Percentiles rank a stretch among this genome's conserved stretches.
These are phyloP conservation scores for Gadopsis bispinosus DNA, from an alignment of 2,797 vertebrate species.

Conservation along the genomic window DNA sequence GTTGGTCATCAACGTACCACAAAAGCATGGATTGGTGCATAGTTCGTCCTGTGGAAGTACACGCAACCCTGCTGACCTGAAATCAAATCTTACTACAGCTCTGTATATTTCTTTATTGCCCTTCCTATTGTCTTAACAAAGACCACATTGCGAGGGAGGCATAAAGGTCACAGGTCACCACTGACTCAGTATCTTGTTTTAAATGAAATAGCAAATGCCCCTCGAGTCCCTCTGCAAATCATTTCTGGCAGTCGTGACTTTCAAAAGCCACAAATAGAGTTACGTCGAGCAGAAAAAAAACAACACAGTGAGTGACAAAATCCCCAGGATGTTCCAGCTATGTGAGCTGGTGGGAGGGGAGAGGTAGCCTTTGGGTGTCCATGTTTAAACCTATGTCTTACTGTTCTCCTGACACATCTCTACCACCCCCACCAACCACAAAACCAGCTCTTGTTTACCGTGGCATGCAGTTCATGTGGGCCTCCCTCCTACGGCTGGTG, in stretches of 20 bases:
- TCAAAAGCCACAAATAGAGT: constrained; percentile 60
- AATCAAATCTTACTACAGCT: constrained; percentile 8
- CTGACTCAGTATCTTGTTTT: constrained; percentile 31
- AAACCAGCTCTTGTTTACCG: constrained; percentile 71
- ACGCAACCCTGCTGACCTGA: constrained; percentile 4
- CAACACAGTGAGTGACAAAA: constrained; percentile 63
- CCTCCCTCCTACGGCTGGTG: constrained; percentile 39
- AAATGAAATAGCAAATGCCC: constrained; percentile 23
- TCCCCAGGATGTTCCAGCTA: constrained; percentile 51
- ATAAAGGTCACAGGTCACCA: constrained; percentile 1
- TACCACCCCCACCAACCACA: neutral
- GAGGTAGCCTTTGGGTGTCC: constrained; percentile 16
- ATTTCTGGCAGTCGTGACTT: constrained; percentile 41
- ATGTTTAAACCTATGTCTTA: constrained; percentile 20
- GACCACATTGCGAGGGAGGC: constrained; percentile 2
- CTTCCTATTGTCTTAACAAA: constrained; percentile 12
- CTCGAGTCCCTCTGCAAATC: constrained; percentile 28
- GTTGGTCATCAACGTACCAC: constrained; percentile 38
- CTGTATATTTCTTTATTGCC: constrained; percentile 12
- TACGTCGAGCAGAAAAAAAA: constrained; percentile 48
- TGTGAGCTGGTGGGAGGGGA: constrained; percentile 49
- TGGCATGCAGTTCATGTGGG: constrained; percentile 62
- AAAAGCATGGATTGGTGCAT: constrained; percentile 26
- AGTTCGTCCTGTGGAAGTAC: constrained; percentile 14
- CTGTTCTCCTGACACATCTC: neutral